These are phyloP conservation scores for Lytechinus variegatus DNA, from an alignment of 35 echinoderm and acorn worm genomes.

Conservation along the genomic window DNA sequence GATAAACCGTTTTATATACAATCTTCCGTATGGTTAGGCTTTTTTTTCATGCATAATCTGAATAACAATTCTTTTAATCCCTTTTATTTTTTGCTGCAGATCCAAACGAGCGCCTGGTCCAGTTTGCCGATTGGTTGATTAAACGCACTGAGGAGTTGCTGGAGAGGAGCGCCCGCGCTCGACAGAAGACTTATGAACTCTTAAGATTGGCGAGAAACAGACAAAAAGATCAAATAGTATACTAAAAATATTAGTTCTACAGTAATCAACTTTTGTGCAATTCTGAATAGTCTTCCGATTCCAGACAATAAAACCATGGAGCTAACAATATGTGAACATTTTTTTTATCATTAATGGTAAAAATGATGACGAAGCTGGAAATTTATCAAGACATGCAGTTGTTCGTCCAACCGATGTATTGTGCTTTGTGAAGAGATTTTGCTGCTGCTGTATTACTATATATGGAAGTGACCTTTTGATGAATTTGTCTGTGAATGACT, in stretches of 20 bases:
- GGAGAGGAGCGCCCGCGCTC: constrained; percentile 50
- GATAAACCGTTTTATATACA: too few relatives aligned
- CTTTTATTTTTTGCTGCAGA: neutral
- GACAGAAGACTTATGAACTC: constrained; percentile 35
- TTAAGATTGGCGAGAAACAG: neutral
- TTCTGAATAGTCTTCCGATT: neutral
- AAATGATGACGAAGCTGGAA: neutral
- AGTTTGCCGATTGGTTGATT: constrained; percentile 29
- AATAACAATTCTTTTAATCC: neutral
- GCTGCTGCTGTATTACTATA: too few relatives aligned
- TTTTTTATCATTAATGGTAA: neutral
- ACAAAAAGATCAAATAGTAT: constrained; percentile 16
- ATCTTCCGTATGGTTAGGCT: too few relatives aligned
- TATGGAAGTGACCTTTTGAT: too few relatives aligned
- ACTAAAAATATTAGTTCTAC: neutral
- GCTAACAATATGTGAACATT: neutral
- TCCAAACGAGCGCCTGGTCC: constrained; percentile 30
- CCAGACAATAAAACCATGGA: neutral
- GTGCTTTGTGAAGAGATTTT: too few relatives aligned
- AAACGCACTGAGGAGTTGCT: constrained; percentile 44
- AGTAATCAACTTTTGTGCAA: neutral
- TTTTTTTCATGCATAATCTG: too few relatives aligned
- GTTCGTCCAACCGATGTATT: too few relatives aligned
- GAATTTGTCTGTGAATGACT: too few relatives aligned
- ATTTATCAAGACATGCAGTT: neutral